Evolutionary conservation across 1,140 invertebrate genomes (phyloP), one percentile per base, ranked within the genome.

Genomic region (Aradophagus sp.): DNA sequence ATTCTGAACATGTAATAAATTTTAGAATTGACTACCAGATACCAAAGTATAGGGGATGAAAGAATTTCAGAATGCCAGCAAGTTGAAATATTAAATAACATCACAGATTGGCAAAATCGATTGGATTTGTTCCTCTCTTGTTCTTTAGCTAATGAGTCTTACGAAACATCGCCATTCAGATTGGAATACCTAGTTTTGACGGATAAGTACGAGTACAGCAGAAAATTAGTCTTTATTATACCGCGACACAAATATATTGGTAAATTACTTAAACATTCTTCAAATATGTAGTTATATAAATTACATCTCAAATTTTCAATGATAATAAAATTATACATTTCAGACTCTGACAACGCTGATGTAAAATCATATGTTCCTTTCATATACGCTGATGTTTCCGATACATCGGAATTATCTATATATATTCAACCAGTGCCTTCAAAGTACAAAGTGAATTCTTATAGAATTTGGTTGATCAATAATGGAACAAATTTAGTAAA

Each of bases 171-270:
- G 5, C 59, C 76, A 7, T 85, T 82, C 31, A 69, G 67, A 5
- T 59, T 85, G 27, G 78, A 85, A 11, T 81, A 82, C 44, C 26
- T 78, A 0, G 50, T 79, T 14, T 66, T 39, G 10, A 68, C 61
- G 0, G 15, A 76, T 6, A 53, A 55, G 31, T 80, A 77, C 36
- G 71, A 75, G 20, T 84, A 83, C 41, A 82, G 67, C 44, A 78
- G 77, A 52, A 78, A 78, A 66, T 79, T 84, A 7, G 62, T 84
- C 35, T 85, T 85, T 38, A 75, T 72, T 15, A 76, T 84, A 32
- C 82, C 84, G 27, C 45, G 44, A 26, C 78, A 82, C 15, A 74
- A 56, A 47, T 73, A 47, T 39, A 78, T 84, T 20, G 78, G 83
- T 85, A 56, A 66, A 7, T 20, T 15, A 34, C 32, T 13, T 35